Percentiles rank a stretch among this genome's conserved stretches.
Conservation (phyloP, 2,888 invertebrate species). For the Dryobota labecula region DNA sequence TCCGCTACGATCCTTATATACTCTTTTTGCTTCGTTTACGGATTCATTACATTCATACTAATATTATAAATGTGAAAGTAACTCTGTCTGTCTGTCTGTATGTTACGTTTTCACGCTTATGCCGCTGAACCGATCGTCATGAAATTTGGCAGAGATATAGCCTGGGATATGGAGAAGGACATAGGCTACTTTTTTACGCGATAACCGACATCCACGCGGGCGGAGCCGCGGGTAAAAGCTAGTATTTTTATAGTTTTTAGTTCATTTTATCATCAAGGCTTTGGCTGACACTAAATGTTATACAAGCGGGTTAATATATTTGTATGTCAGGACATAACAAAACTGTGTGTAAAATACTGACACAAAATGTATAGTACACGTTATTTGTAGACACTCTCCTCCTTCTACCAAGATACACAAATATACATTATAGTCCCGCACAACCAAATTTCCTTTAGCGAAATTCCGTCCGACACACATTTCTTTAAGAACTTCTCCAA, state of each 20-base stretch:
- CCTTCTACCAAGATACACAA: slow-evolving; percentile 27
- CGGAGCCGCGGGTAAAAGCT: too few species aligned
- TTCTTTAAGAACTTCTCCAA: slow-evolving; percentile 52
- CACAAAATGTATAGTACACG: slow-evolving; percentile 4
- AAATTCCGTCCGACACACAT: slow-evolving; percentile 48
- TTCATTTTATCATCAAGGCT: background rate
- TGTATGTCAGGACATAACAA: background rate
- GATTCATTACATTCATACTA: background rate
- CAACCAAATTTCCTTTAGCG: slow-evolving; percentile 48
- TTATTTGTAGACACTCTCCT: slow-evolving; percentile 39
- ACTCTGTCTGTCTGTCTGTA: too few species aligned
- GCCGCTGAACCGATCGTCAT: too few species aligned
- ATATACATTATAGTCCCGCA: slow-evolving; percentile 34
- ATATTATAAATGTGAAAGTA: too few species aligned
- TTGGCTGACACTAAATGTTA: background rate
- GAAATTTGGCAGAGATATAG: too few species aligned
- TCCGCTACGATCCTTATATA: background rate
- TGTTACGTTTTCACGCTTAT: too few species aligned
- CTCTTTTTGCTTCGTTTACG: background rate
- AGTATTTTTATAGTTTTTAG: too few species aligned
- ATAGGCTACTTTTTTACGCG: too few species aligned
- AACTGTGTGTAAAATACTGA: background rate
- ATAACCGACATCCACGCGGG: too few species aligned
- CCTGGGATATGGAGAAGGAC: too few species aligned
- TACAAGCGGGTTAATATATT: background rate